Conservation (phyloP, 2,797 vertebrate species). For the Lagodon rhomboides region DNA sequence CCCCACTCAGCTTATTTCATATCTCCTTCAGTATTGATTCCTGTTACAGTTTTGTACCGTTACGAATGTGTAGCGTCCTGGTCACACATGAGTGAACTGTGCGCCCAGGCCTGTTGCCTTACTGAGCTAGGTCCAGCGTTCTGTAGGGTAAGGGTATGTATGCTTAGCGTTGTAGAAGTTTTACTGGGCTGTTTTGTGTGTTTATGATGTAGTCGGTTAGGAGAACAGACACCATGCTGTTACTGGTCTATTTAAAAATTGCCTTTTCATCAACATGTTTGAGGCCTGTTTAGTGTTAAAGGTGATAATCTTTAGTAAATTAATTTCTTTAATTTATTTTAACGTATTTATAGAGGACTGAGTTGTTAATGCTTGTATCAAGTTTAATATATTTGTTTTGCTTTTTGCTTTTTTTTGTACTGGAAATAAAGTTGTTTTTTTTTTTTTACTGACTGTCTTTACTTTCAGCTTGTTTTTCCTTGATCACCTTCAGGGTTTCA, state of each 20-base stretch:
- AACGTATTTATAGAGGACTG: constrained; percentile 89
- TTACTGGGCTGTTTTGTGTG: constrained; percentile 68
- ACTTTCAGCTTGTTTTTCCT: constrained; percentile 7
- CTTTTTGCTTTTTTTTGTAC: constrained; percentile 83
- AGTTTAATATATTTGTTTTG: constrained; percentile 89
- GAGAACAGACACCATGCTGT: constrained; percentile 54
- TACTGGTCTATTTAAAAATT: constrained; percentile 78
- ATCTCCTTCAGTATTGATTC: constrained; percentile 57
- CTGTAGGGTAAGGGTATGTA: constrained; percentile 62
- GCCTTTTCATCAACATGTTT: constrained; percentile 75
- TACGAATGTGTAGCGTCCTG: constrained; percentile 51
- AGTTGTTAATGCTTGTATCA: constrained; percentile 87
- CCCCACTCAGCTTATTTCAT: constrained; percentile 3
- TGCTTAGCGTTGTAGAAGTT: constrained; percentile 70
- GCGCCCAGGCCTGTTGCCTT: constrained; percentile 53
- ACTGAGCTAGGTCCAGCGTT: constrained; percentile 58
- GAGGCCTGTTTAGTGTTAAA: constrained; percentile 79
- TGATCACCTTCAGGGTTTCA: not conserved
- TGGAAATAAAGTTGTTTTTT: constrained; percentile 83
- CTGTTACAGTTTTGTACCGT: constrained; percentile 56
- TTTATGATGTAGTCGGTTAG: constrained; percentile 72
- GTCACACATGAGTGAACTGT: constrained; percentile 19
- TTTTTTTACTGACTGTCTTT: constrained; percentile 37
- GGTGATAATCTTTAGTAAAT: constrained; percentile 84
- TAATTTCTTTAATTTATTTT: constrained; percentile 90